Percentiles rank a stretch among this genome's conserved stretches.
These are phyloP conservation scores for Megamerina dolium DNA, from an alignment of 2,888 invertebrate species.

Conservation along the genomic window DNA sequence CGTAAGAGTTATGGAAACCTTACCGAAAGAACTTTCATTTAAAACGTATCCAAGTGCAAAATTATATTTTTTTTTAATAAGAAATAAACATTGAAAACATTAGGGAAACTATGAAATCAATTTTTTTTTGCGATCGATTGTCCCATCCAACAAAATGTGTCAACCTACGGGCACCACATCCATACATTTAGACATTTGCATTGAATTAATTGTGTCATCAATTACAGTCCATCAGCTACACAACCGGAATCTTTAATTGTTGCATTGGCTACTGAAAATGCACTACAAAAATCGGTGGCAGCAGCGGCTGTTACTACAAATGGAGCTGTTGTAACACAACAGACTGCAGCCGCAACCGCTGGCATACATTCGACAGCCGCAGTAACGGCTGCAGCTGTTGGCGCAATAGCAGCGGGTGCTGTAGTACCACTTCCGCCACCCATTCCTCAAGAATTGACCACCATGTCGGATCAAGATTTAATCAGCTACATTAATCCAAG, in stretches of 20 bases:
- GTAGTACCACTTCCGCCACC: slow-evolving; percentile 48
- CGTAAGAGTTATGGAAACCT: too few species aligned
- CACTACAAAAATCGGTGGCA: slow-evolving; percentile 41
- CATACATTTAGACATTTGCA: too few species aligned
- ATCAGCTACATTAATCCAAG: slow-evolving; percentile 84
- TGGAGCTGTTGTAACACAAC: slow-evolving; percentile 39
- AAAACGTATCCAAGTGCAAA: too few species aligned
- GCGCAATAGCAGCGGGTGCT: slow-evolving; percentile 39
- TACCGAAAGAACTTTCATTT: too few species aligned
- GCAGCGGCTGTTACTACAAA: slow-evolving; percentile 41
- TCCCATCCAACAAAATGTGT: too few species aligned
- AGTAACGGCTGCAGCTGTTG: slow-evolving; percentile 21
- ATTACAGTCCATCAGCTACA: slow-evolving; percentile 28
- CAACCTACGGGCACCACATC: too few species aligned
- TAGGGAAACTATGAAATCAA: too few species aligned
- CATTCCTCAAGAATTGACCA: slow-evolving; percentile 68
- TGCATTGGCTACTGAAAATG: slow-evolving; percentile 44
- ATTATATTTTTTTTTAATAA: too few species aligned
- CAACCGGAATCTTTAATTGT: slow-evolving; percentile 50
- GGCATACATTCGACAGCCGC: slow-evolving; percentile 28
- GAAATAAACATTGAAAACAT: too few species aligned
- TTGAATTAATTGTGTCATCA: too few species aligned
- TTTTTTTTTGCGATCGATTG: too few species aligned
- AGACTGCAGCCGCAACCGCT: slow-evolving; percentile 30
- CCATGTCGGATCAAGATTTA: slow-evolving; percentile 82